Percentiles rank a stretch among this genome's conserved stretches.
These are phyloP conservation scores for Drosophila antonietae DNA, from an alignment of 2,888 invertebrate species.

Conservation along the genomic window DNA sequence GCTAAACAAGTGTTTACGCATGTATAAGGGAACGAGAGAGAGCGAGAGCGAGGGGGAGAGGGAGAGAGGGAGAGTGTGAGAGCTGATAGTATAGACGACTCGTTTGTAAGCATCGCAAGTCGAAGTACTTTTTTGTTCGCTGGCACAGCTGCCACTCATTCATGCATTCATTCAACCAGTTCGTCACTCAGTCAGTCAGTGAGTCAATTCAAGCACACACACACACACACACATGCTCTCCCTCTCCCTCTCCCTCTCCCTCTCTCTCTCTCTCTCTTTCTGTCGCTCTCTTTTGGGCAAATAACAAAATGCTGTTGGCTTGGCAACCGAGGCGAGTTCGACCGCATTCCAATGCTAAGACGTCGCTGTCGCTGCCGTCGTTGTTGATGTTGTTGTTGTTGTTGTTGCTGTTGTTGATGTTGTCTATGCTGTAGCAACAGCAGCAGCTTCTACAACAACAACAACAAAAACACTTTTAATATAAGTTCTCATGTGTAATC, in stretches of 20 bases:
- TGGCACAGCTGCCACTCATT: slow-evolving; percentile 56
- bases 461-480: slow-evolving; percentile 20
- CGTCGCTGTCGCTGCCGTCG: slow-evolving; percentile 52
- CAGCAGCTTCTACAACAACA: neutral
- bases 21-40: slow-evolving; percentile 29
- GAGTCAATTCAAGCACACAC: slow-evolving; percentile 29
- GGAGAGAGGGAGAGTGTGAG: neutral
- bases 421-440: slow-evolving; percentile 42
- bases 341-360: slow-evolving; percentile 82
- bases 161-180: slow-evolving; percentile 36
- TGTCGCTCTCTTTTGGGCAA: slow-evolving; percentile 16
- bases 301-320: slow-evolving; percentile 54
- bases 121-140: slow-evolving; percentile 17
- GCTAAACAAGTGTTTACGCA: slow-evolving; percentile 64
- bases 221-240: neutral
- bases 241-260: slow-evolving; percentile 4
- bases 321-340: slow-evolving; percentile 77
- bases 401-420: slow-evolving; percentile 20
- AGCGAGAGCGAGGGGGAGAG: neutral
- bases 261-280: neutral
- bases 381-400: slow-evolving; percentile 27
- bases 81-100: slow-evolving; percentile 15
- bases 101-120: slow-evolving; percentile 26
- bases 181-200: slow-evolving; percentile 47
- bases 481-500: slow-evolving; percentile 60